Evolutionary conservation across 1,140 invertebrate genomes (phyloP).

Genomic region (Colletes latitarsis): DNA sequence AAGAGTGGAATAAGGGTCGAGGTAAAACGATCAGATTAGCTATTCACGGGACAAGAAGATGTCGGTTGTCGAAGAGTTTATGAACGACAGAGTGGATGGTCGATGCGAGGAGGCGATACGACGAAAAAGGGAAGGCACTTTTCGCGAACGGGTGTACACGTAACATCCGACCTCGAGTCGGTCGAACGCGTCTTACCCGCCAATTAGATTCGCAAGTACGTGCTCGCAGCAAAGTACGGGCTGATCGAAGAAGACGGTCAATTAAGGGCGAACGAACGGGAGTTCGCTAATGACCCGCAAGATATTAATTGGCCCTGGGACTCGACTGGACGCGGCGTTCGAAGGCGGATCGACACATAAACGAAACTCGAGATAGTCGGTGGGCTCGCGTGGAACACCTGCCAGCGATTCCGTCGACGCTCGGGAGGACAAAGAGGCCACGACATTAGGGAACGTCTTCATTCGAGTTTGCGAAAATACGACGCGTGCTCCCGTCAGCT

Average conservation of each 20-base stretch:
- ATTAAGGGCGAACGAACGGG: slow-evolving; percentile 64
- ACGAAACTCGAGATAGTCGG: slow-evolving; percentile 47
- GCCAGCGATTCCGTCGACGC: slow-evolving; percentile 33
- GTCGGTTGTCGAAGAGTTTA: not conserved
- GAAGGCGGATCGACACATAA: slow-evolving; percentile 41
- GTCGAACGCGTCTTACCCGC: slow-evolving; percentile 17
- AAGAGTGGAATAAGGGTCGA: too few relatives aligned
- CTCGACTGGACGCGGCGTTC: slow-evolving; percentile 20
- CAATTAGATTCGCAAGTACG: slow-evolving; percentile 51
- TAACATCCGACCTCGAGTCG: not conserved
- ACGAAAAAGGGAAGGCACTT: slow-evolving; percentile 1
- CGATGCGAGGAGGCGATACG: not conserved
- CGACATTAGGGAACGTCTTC: slow-evolving; percentile 35
- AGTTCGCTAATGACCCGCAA: slow-evolving; percentile 65
- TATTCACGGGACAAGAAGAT: too few relatives aligned
- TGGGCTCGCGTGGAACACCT: slow-evolving; percentile 41
- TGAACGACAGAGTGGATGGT: too few relatives aligned
- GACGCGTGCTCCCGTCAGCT: not conserved
- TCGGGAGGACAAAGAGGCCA: slow-evolving; percentile 18
- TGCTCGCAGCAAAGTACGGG: not conserved
- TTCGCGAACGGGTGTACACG: not conserved
- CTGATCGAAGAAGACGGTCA: slow-evolving; percentile 51
- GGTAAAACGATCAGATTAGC: too few relatives aligned
- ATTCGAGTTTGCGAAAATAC: slow-evolving; percentile 5
- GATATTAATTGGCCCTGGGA: slow-evolving; percentile 68